Evolutionary conservation across 2,797 vertebrate species (phyloP).

Genomic region (Enteromius argenteus): DNA sequence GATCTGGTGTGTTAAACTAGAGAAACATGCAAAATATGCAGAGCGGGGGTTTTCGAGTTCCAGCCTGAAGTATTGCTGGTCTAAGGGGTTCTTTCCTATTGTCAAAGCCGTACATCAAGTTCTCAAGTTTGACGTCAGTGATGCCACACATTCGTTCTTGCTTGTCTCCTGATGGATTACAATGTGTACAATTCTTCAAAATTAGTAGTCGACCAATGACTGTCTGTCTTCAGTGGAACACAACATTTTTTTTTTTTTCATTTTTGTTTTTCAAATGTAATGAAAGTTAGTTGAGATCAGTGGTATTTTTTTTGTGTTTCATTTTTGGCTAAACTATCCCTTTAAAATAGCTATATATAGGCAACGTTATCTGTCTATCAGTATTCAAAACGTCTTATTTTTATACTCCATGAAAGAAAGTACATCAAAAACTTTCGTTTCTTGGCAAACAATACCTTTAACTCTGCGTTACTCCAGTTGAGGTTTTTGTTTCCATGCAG

Average conservation of each 20-base stretch:
- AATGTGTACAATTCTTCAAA: not conserved
- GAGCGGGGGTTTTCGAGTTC: not conserved
- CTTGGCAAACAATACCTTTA: not conserved
- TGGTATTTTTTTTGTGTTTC: not conserved
- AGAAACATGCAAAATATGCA: not conserved
- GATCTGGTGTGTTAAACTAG: not conserved
- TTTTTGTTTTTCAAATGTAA: not conserved
- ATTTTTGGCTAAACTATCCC: not conserved
- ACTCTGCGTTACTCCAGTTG: not conserved
- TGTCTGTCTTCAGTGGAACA: not conserved
- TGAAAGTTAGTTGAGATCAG: not conserved
- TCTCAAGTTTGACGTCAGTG: not conserved
- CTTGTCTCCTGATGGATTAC: not conserved
- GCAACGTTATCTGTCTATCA: not conserved
- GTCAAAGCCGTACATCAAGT: not conserved
- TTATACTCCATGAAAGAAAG: not conserved
- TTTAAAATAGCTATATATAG: not conserved
- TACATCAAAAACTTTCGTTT: not conserved
- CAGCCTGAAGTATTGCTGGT: no score
- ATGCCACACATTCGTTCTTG: not conserved
- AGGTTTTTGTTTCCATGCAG: slow-evolving; percentile 12
- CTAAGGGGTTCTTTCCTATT: not conserved
- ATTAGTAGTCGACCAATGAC: not conserved
- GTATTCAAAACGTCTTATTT: not conserved
- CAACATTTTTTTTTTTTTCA: not conserved